Evolutionary conservation across 53 echinoderm and acorn worm genomes (phyloP), one percentile per base, ranked within the genome.

Genomic region (Zoroaster sp.): DNA sequence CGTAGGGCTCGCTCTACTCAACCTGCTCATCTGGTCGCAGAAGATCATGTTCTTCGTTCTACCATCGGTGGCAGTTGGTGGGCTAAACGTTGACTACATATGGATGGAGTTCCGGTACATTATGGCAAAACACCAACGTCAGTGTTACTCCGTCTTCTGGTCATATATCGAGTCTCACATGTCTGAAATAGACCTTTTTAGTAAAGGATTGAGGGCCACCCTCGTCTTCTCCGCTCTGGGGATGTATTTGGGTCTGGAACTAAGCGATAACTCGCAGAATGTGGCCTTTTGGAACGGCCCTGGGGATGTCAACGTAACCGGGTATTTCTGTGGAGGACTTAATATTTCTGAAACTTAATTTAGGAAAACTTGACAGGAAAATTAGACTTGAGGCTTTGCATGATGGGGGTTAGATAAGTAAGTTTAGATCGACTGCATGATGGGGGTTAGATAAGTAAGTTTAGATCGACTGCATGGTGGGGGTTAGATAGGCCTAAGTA

Each of bases 1-100:
- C 0, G 18, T 90, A 7, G 88, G 89, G 13, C 66, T 75, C 23
- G 44, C 55, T 21, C 71, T 87, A 45, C 89, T 95, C 45, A 93
- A 95, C 73, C 35, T 75, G 44, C 87, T 95, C 17, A 87, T 95
- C 17, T 93, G 88, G 86, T 72, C 87, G 12, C 91, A 93, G 71
- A 95, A 91, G 81, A 83, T 95, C 41, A 95, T 93, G 88, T 93
- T 95, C 73, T 86, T 93, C 46, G 75, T 73, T 18, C 52, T 95
- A 0, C 93, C 93, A 11, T 80, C 69, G 38, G 33, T 93, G 5
- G 91, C 95, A 4, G 46, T 93, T 0, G 95, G 95, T 10, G 93
- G 93, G 4, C 72, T 95, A 7, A 93, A 95, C 66, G 25, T 93
- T 21, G 88, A 91, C 31, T 89, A 93, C 79, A 37, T 95, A 5